A percentile compares a stretch with the other conserved stretches of the same genome.
Evolutionary conservation across 2,797 vertebrate genomes (phyloP).

Genomic region (Gila robusta): DNA sequence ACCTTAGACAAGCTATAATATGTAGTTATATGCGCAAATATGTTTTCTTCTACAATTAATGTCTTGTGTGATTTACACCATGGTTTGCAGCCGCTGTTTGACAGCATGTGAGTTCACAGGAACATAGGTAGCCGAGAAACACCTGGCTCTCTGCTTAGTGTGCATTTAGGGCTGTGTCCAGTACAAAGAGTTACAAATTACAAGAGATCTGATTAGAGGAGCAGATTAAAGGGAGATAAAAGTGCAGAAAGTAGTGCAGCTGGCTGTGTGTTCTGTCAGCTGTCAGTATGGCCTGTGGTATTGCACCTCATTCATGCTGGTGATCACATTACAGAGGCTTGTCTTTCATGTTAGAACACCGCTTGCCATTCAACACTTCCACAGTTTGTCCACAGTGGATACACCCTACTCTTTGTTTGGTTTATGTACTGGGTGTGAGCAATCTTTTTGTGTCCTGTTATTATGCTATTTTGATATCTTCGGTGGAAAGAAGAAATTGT

Average conservation of each 20-base stretch:
- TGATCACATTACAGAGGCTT: conserved; percentile 34
- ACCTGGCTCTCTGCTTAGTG: conserved; percentile 58
- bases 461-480: conserved; percentile 9
- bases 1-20: neutral
- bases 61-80: conserved; percentile 11
- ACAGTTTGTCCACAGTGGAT: neutral
- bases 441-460: neutral
- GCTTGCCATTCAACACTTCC: conserved; percentile 28
- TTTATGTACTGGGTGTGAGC: conserved; percentile 11
- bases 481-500: neutral
- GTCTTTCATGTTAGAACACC: conserved; percentile 41
- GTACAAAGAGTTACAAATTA: conserved; percentile 57
- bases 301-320: conserved; percentile 33
- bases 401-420: conserved; percentile 12
- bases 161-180: conserved; percentile 49
- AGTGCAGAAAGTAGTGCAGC: conserved; percentile 36
- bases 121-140: conserved; percentile 45
- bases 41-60: neutral
- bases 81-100: conserved; percentile 6
- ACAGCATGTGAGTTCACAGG: neutral
- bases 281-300: conserved; percentile 42
- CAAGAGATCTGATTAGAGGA: conserved; percentile 59
- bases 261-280: conserved; percentile 63
- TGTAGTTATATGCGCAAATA: neutral
- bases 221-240: conserved; percentile 61